Percentiles rank a stretch among this genome's conserved stretches.
These are phyloP conservation scores for Cydia amplana DNA, from an alignment of 1,140 invertebrate genomes.

Conservation along the genomic window DNA sequence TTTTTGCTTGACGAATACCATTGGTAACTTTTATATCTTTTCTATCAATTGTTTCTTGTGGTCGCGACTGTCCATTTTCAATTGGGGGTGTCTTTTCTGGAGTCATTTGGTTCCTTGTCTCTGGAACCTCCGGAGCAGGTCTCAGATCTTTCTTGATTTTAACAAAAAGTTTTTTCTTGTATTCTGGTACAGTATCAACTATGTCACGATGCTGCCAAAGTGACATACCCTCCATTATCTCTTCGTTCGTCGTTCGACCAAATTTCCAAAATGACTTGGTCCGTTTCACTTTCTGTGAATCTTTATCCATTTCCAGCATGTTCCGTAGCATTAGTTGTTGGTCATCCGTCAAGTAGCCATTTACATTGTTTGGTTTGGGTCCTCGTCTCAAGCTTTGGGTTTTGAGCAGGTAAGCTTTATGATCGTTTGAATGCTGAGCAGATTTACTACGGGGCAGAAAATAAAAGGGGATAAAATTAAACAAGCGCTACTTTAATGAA, in stretches of 20 bases:
- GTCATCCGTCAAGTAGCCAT: conserved; percentile 80
- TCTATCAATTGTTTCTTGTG: conserved; percentile 78
- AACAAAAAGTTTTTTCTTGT: conserved; percentile 76
- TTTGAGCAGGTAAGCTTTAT: conserved; percentile 81
- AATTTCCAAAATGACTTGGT: conserved; percentile 93
- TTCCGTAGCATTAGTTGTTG: conserved; percentile 76
- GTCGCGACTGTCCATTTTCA: conserved; percentile 61
- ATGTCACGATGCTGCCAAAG: conserved; percentile 91
- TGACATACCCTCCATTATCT: conserved; percentile 90
- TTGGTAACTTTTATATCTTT: conserved; percentile 70
- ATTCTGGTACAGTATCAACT: conserved; percentile 83
- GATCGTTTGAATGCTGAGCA: conserved; percentile 78
- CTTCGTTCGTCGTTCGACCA: conserved; percentile 83
- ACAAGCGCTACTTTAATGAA: conserved; percentile 41
- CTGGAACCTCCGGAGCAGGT: conserved; percentile 66
- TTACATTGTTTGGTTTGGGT: conserved; percentile 72
- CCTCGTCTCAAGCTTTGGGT: conserved; percentile 75
- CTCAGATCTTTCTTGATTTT: conserved; percentile 72
- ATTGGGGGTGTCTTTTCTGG: conserved; percentile 59
- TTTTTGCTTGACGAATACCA: conserved; percentile 75
- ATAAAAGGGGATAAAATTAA: conserved; percentile 54
- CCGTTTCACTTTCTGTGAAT: conserved; percentile 84
- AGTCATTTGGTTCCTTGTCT: conserved; percentile 64
- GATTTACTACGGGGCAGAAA: conserved; percentile 75
- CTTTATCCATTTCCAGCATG: conserved; percentile 76